These are phyloP conservation scores for Calameuta idolon DNA, from an alignment of 2,888 invertebrate species.

Conservation along the genomic window DNA sequence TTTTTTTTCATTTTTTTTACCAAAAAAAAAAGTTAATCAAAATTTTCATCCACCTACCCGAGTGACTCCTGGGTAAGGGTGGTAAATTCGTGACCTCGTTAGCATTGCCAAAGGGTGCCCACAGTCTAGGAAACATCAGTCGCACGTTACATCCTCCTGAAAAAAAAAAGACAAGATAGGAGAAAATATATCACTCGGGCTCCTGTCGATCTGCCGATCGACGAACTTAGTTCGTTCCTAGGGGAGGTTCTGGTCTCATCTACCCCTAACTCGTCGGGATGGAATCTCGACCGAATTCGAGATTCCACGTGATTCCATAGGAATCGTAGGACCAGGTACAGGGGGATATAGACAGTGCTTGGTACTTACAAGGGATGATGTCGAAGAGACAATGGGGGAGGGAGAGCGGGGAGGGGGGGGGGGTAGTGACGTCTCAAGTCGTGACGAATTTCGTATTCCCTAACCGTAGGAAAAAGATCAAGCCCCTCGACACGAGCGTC, in stretches of 20 bases:
- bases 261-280: background rate
- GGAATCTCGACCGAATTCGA: background rate
- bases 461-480: slow-evolving; percentile 58
- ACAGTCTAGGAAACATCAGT: slow-evolving; percentile 62
- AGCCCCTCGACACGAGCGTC: slow-evolving; percentile 64
- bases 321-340: background rate
- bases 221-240: background rate
- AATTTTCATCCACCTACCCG: slow-evolving; percentile 47
- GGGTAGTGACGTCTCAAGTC: slow-evolving; percentile 44
- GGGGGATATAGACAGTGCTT: background rate
- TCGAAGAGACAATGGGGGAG: background rate
- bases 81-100: slow-evolving; percentile 58
- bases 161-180: slow-evolving; percentile 41
- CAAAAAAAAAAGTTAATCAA: background rate
- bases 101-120: slow-evolving; percentile 60
- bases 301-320: background rate
- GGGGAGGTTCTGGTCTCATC: background rate
- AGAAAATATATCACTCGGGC: background rate
- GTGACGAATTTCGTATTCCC: slow-evolving; percentile 63
- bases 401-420: background rate
- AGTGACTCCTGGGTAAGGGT: slow-evolving; percentile 57
- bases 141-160: slow-evolving; percentile 63
- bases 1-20: background rate
- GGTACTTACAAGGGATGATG: background rate
- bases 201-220: background rate